Evolutionary conservation across 2,797 vertebrate species (phyloP), one percentile per base, ranked within the genome.

Genomic region (Miichthys miiuy): DNA sequence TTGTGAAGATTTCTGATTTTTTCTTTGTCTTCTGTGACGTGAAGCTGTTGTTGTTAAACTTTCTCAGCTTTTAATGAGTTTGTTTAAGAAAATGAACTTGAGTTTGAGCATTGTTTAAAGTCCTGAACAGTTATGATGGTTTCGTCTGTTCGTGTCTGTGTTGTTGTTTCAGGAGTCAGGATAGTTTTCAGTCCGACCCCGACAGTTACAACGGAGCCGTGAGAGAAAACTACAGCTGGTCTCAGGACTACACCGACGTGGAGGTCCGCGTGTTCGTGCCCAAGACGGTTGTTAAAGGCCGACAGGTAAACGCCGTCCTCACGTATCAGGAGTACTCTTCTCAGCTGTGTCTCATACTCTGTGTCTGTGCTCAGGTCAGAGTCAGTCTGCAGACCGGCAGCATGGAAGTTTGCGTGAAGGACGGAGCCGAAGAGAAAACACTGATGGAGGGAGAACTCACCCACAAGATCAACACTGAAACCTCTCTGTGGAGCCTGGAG

Each of bases 151-250:
- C 25, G 25, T 23, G 10, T 41, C 0, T 57, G 21, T 69, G 17
- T 69, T 78, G 82, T 72, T 8, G 46, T 82, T 75, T 56, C 82
- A 98, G 97, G 88, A 82, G 54, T 56, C 96, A 96, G 90, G 92
- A 94, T 34, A 90, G 82, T 69, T 96, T 94, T 82, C 97, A 98
- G 94, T 91, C 89, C 3, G 94, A 97, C 79, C 94, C 97, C 0
- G 98, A 99, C 89, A 99, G 97, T 85, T 99, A 99, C 90, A 99
- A 99, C 0, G 98, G 98, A 7, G 98, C 98, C 0, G 95, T 98
- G 68, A 93, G 97, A 52, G 97, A 99, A 67, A 97, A 96, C 81
- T 99, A 99, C 74, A 93, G 93, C 84, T 99, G 98, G 98, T 99
- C 98, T 7, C 98, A 99, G 87, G 98, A 99, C 91, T 99, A 97